Conservation (phyloP, 2,888 invertebrate species). For the Dynastes hyllus region DNA sequence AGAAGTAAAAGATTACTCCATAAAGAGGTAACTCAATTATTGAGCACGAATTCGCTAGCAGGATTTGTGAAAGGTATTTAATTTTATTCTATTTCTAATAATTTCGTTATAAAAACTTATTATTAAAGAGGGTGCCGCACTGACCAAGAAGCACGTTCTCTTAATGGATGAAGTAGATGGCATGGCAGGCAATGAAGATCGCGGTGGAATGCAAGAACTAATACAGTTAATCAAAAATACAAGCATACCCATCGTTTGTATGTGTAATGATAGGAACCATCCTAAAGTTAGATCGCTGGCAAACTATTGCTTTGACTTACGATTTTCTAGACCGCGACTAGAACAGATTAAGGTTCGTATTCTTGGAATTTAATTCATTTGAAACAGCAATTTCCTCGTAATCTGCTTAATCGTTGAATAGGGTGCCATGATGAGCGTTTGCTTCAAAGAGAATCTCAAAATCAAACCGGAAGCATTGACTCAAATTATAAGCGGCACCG, state of each 20-base stretch:
- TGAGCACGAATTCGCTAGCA: constrained; percentile 84
- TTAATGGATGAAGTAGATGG: constrained; percentile 99
- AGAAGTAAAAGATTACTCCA: constrained; percentile 91
- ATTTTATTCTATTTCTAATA: neutral
- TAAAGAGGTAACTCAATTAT: constrained; percentile 86
- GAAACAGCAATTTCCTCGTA: neutral
- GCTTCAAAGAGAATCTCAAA: constrained; percentile 92
- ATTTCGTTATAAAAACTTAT: neutral
- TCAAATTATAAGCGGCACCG: constrained; percentile 89
- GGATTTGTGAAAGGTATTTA: constrained; percentile 79
- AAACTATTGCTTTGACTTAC: constrained; percentile 95
- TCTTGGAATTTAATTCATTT: neutral
- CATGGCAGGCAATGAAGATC: constrained; percentile 99
- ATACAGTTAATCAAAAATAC: constrained; percentile 92
- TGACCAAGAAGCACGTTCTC: constrained; percentile 87
- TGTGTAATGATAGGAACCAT: constrained; percentile 97
- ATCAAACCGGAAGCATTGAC: constrained; percentile 84
- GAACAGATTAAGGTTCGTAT: constrained; percentile 89
- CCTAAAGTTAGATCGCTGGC: constrained; percentile 94
- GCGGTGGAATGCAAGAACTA: constrained; percentile 97
- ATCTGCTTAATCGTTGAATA: constrained; percentile 66
- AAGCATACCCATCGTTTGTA: constrained; percentile 93
- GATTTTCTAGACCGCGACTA: constrained; percentile 87
- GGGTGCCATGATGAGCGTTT: constrained; percentile 93
- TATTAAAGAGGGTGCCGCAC: constrained; percentile 63